Evolutionary conservation across 2,113 vertebrate genomes (phyloP).

Genomic region (Percopsis transmontana): DNA sequence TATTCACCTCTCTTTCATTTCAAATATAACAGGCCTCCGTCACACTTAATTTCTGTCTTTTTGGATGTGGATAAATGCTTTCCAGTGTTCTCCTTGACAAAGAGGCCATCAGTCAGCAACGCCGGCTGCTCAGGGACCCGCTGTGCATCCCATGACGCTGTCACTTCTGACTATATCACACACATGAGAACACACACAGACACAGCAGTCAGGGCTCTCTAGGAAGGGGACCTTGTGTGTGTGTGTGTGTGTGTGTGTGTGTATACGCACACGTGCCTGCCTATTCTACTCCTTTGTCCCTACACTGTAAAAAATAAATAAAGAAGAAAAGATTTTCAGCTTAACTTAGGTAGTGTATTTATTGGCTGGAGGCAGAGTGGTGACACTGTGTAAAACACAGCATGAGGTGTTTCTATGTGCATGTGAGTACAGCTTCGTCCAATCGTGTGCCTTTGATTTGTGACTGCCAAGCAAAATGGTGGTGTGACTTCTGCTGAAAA

Average conservation of each 20-base stretch:
- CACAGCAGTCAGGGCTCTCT: conserved; percentile 20
- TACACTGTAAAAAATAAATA: not conserved
- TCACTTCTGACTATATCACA: conserved; percentile 62
- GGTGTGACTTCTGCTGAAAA: too few species aligned
- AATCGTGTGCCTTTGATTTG: too few species aligned
- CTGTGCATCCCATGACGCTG: conserved; percentile 52
- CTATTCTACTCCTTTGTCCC: conserved; percentile 7
- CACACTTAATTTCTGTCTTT: not conserved
- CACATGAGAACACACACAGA: conserved; percentile 16
- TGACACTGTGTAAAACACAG: too few species aligned
- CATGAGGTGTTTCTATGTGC: too few species aligned
- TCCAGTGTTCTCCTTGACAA: conserved; percentile 65
- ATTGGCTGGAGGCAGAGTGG: too few species aligned
- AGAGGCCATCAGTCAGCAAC: conserved; percentile 67
- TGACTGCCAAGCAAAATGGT: too few species aligned
- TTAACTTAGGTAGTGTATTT: too few species aligned
- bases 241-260: not conserved
- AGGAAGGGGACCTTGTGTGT: conserved; percentile 27
- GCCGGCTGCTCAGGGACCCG: conserved; percentile 62
- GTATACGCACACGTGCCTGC: not conserved
- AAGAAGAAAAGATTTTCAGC: too few species aligned
- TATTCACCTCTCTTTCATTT: conserved; percentile 14
- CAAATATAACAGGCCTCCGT: not conserved
- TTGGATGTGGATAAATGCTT: conserved; percentile 63
- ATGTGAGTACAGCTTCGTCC: too few species aligned